Base-by-base conservation (phyloP, 2,113 vertebrate genomes). In the Chaetorhynchus papuensis region DNA sequence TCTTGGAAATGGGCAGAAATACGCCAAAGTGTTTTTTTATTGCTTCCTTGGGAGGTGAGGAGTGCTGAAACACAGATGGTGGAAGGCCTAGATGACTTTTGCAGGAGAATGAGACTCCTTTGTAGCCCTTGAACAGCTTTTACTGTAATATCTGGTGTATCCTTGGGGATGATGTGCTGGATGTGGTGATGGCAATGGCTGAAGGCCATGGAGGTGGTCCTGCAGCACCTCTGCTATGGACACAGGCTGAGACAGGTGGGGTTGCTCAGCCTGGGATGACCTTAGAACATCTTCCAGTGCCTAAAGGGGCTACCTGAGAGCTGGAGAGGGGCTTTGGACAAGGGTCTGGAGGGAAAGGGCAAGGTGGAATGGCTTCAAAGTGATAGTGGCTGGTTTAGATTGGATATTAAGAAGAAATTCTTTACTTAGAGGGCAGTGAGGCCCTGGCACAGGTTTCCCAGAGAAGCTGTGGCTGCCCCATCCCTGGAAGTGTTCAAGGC, bases 41-140 rank as follows among this genome's bases (percentile, higher is more conserved):
- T 56, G 22, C 22, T 89, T 89, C 41, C 37, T 30, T 72, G 27
- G 30, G 64, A 77, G 33, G 4, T 39, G n/a, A 89, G 20, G 31
- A 60, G 31, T 44, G 13, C 37, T 74, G 56, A 72, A 83, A 66
- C 37, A 33, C 10, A 41, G 56, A 10, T 15, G 57, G 15, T 65
- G 47, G 52, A 59, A 56, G 0, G 10, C 30, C 18, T 64, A 18
- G 49, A 13, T 9, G 19, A 8, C 7, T 50, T 61, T 60, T 44
- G 6, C 23, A 44, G 35, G 45, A 59, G 35, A 56, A 44, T 1
- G 4, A 57, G 61, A 19, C 24, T 33, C 10, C 56, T 72, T 10
- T 21, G 77, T 66, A 42, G 24, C 26, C 60, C 47, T 53, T 3
- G 0, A 28, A 6, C 0, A 7, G 35, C 19, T 63, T 1, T 54